phyloP scores from a whole-genome alignment of 2,888 invertebrate species.

The Gastrophysa polygoni region DNA sequence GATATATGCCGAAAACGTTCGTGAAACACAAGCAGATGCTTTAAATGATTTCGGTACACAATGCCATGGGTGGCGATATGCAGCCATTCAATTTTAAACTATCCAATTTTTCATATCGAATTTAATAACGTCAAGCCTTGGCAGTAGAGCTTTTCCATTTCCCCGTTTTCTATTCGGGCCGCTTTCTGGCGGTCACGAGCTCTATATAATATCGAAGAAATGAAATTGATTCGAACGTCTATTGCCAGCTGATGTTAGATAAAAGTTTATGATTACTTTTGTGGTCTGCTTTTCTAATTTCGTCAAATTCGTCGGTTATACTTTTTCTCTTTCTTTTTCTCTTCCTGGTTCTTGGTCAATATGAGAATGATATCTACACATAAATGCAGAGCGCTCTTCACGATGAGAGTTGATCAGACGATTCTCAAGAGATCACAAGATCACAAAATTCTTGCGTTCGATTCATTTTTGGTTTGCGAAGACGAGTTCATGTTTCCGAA shows the following conservation, averaged over 20 bases:
- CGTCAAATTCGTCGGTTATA: slow-evolving; percentile 7
- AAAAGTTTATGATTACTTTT: slow-evolving; percentile 57
- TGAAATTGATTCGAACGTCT: slow-evolving; percentile 55
- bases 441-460: no score
- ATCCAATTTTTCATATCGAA: slow-evolving; percentile 60
- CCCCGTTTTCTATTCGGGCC: slow-evolving; percentile 31
- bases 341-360: not conserved
- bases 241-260: slow-evolving; percentile 46
- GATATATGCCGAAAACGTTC: slow-evolving; percentile 39
- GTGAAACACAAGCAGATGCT: slow-evolving; percentile 47
- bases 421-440: no score
- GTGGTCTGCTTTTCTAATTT: slow-evolving; percentile 35
- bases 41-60: slow-evolving; percentile 51
- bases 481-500: no score
- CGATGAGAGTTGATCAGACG: no score
- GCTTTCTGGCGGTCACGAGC: slow-evolving; percentile 52
- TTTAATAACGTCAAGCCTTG: slow-evolving; percentile 58
- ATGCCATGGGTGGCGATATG: slow-evolving; percentile 49
- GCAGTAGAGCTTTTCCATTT: slow-evolving; percentile 36
- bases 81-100: slow-evolving; percentile 59
- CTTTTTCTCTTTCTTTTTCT: not conserved
- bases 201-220: slow-evolving; percentile 58
- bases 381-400: no score
- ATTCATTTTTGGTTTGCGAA: no score
- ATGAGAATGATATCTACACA: no score